Evolutionary conservation across 2,888 invertebrate genomes (phyloP), one percentile per base, ranked within the genome.

Genomic region (Lycocerus yunnanus): DNA sequence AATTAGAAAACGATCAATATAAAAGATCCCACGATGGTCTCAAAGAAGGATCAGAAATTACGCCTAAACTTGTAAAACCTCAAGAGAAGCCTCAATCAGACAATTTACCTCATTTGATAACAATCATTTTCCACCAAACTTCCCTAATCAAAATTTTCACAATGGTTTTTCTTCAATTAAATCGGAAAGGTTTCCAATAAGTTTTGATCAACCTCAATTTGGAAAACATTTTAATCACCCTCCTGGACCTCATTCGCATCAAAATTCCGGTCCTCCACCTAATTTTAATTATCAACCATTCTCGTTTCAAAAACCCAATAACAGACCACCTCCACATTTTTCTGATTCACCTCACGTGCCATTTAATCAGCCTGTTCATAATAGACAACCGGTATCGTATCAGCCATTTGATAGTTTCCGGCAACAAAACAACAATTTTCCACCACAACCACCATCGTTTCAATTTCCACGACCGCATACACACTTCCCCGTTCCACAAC

Each of bases 1-100:
- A 89, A 74, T 92, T 93, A 78, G 89, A 90, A 74, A 89, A 85
- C 74, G 85, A 87, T 77, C 88, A 89, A 72, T 86, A 87, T 63
- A 87, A 86, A 3, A 85, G 89, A 78, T 86, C 88, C 3, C 85
- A 88, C 27, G 89, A 90, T 78, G 90, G 90, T 77, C 86, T 79
- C 43, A 81, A 88, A 77, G 92, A 92, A 81, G 92, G 92, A 85
- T 92, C 92, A 70, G 90, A 92, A 21, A 91, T 92, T 14, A 89
- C 90, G 75, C 91, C 91, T 21, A 90, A 91, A 3, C 89, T 92
- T 58, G 91, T 90, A 1, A 77, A 87, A 63, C 89, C 89, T 0
- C 83, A 83, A 70, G 77, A 27, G 66, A 3, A 70, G 77, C 74
- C 78, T 0, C 75, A 74, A 80, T 84, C 82, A 80, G 82, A 70